Evolutionary conservation across 2,113 vertebrate genomes (phyloP).

Genomic region (Apodemus speciosus): DNA sequence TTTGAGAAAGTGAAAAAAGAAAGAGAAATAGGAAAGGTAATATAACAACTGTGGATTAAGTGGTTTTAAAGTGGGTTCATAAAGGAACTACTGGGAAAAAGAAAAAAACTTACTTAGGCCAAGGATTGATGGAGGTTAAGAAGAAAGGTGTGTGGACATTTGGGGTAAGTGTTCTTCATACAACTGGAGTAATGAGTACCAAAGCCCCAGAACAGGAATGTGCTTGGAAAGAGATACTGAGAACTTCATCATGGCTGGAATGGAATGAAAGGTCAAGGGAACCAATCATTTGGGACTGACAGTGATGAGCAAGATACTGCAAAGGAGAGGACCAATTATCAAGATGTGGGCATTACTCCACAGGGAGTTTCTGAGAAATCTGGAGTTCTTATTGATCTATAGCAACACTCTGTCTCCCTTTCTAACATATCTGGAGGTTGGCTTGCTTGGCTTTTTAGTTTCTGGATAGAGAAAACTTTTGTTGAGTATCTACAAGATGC

Average conservation of each 20-base stretch:
- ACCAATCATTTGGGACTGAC: not conserved
- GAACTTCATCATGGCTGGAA: not conserved
- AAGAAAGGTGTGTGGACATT: not conserved
- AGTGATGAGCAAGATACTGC: not conserved
- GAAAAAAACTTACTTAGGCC: not conserved
- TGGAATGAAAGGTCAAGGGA: not conserved
- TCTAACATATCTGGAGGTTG: not conserved
- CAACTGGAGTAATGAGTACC: not conserved
- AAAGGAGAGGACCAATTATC: not conserved
- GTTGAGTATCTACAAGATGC: not conserved
- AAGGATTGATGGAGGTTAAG: not conserved
- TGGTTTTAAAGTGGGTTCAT: not conserved
- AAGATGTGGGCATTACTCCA: not conserved
- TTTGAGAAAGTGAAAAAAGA: not conserved
- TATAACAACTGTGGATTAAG: not conserved
- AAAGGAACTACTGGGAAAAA: not conserved
- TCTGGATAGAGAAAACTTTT: conserved; percentile 32
- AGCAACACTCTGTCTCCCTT: not conserved
- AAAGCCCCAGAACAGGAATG: not conserved
- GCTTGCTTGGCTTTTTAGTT: not conserved
- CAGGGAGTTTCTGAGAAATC: not conserved
- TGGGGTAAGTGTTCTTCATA: not conserved
- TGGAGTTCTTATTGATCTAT: not conserved
- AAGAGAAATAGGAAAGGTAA: not conserved
- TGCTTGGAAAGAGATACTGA: not conserved